These are phyloP conservation scores for Sparus aurata DNA, from an alignment of 2,797 vertebrate genomes.

Conservation along the genomic window DNA sequence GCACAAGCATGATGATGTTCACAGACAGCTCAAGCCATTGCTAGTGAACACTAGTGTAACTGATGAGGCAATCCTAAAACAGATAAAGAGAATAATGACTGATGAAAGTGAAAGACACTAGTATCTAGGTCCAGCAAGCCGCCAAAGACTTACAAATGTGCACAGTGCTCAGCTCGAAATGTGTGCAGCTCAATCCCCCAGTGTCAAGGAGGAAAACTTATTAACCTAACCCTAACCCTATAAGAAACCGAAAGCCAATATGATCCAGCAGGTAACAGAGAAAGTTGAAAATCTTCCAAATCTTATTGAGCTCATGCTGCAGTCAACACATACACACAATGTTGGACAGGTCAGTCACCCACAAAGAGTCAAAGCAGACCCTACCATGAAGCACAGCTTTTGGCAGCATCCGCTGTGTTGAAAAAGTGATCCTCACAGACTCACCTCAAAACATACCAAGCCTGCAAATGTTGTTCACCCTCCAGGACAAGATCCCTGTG, in stretches of 20 bases:
- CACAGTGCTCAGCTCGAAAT: not conserved
- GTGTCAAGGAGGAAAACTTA: too few species aligned
- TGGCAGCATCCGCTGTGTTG: constrained; percentile 15
- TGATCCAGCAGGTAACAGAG: too few species aligned
- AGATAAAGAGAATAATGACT: constrained; percentile 11
- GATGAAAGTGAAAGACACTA: constrained; percentile 19
- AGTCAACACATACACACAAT: too few species aligned
- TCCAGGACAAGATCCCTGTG: not conserved
- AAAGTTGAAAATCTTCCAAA: too few species aligned
- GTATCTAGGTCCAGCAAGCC: not conserved
- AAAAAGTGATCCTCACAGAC: not conserved
- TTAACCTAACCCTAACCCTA: too few species aligned
- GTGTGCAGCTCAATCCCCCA: too few species aligned
- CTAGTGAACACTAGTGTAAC: not conserved
- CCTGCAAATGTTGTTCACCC: not conserved
- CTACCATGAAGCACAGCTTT: constrained; percentile 26
- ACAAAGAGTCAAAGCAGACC: too few species aligned
- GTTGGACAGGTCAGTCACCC: too few species aligned
- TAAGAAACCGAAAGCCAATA: too few species aligned
- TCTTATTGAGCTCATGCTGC: too few species aligned
- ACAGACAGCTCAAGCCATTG: constrained; percentile 3
- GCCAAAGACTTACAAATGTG: not conserved
- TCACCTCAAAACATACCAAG: not conserved
- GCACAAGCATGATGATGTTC: not conserved
- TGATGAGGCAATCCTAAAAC: constrained; percentile 4